phyloP scores from a whole-genome alignment of 1,140 invertebrate genomes.

The Hycleus phaleratus region DNA sequence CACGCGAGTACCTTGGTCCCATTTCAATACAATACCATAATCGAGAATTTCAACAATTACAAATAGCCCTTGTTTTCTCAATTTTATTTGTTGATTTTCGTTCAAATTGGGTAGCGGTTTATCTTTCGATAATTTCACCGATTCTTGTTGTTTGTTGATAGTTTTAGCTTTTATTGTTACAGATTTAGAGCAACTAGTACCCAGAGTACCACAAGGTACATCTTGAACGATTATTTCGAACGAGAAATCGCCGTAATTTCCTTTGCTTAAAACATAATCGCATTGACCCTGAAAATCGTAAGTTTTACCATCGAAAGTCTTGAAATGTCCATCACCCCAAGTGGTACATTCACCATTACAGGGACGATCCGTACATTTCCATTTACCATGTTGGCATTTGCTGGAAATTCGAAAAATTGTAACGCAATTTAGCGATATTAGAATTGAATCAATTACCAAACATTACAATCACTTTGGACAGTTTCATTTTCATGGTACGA shows the following conservation, averaged over 20 bases:
- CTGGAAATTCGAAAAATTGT: slow-evolving; percentile 37
- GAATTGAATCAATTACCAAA: slow-evolving; percentile 49
- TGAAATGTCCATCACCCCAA: slow-evolving; percentile 83
- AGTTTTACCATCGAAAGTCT: slow-evolving; percentile 74
- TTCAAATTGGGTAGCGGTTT: slow-evolving; percentile 40
- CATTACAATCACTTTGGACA: slow-evolving; percentile 76
- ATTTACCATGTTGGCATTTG: slow-evolving; percentile 57
- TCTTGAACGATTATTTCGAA: slow-evolving; percentile 70
- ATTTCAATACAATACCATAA: slow-evolving; percentile 71
- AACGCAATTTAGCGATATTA: too few species aligned
- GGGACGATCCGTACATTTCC: slow-evolving; percentile 56
- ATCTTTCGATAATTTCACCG: slow-evolving; percentile 51
- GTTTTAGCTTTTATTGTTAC: slow-evolving; percentile 53
- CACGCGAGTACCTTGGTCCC: slow-evolving; percentile 77
- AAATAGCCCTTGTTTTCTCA: slow-evolving; percentile 61
- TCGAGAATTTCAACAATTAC: slow-evolving; percentile 71
- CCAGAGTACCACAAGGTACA: slow-evolving; percentile 75
- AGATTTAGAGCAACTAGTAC: slow-evolving; percentile 81
- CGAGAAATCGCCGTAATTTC: slow-evolving; percentile 43
- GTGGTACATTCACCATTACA: slow-evolving; percentile 66
- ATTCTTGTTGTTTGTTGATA: slow-evolving; percentile 33
- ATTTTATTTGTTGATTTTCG: slow-evolving; percentile 45
- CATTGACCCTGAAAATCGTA: slow-evolving; percentile 86
- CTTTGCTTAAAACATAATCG: slow-evolving; percentile 76
- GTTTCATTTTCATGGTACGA: slow-evolving; percentile 69